phyloP scores from a whole-genome alignment of 2,888 invertebrate genomes.

The Acleris emargana region DNA sequence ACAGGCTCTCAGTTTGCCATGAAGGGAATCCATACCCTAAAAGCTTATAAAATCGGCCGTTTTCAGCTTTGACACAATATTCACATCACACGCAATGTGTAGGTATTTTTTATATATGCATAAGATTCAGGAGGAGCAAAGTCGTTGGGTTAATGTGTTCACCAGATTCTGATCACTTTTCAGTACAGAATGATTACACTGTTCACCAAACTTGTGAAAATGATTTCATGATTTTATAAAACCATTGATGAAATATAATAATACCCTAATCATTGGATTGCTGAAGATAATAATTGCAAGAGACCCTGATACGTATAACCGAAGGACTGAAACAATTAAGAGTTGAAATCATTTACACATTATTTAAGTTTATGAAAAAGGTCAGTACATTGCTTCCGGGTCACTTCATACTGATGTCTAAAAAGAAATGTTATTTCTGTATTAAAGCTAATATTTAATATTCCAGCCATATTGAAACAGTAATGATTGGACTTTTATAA shows the following conservation, averaged over 20 bases:
- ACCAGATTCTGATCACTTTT: slow-evolving; percentile 79
- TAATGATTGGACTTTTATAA: slow-evolving; percentile 79
- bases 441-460: slow-evolving; percentile 83
- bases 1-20: slow-evolving; percentile 27
- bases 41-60: slow-evolving; percentile 44
- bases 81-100: slow-evolving; percentile 46
- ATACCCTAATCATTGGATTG: slow-evolving; percentile 46
- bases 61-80: slow-evolving; percentile 48
- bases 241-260: slow-evolving; percentile 42
- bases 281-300: slow-evolving; percentile 40
- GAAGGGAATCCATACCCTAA: slow-evolving; percentile 55
- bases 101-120: slow-evolving; percentile 54
- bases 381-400: slow-evolving; percentile 77
- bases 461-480: slow-evolving; percentile 80
- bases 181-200: slow-evolving; percentile 70
- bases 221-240: slow-evolving; percentile 56
- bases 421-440: slow-evolving; percentile 67
- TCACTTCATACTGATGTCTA: slow-evolving; percentile 69
- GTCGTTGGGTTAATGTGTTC: slow-evolving; percentile 61
- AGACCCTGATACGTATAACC: slow-evolving; percentile 27
- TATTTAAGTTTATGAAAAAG: slow-evolving; percentile 64
- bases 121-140: slow-evolving; percentile 45
- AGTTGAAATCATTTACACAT: slow-evolving; percentile 59
- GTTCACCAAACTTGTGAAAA: slow-evolving; percentile 67
- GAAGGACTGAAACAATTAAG: slow-evolving; percentile 30